Base-by-base conservation (phyloP, 2,113 vertebrate genomes). In the Percina caprodes region DNA sequence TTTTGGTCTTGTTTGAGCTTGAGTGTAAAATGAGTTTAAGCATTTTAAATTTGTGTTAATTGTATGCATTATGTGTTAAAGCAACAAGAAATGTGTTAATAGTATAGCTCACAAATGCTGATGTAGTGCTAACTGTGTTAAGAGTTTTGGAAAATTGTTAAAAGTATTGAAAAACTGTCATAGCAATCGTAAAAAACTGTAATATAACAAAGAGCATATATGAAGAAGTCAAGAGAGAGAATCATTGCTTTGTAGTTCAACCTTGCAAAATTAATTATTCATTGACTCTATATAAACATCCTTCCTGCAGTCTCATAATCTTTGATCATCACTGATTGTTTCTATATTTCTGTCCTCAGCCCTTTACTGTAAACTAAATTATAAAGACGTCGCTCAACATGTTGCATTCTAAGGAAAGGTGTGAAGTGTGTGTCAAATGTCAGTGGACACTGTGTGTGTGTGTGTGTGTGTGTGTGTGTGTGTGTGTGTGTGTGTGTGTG, bases 261-360 rank as follows among this genome's bases (percentile, higher is more conserved):
- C 49, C n/a, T 52, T 68, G 49, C 56, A 33, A 81, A 63, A 80
- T 83, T 0, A 42, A 82, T 86, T 54, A 73, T 86, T 83, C 46
- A 81, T 72, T 30, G 33, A 26, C 55, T 74, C 48, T 59, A 65
- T 80, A 77, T 52, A 80, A 86, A 75, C 61, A 74, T 81, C 71
- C 67, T 74, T 30, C 42, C 71, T 83, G 77, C 42, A 70, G 42
- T 69, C 24, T 30, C 24, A 33, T 65, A 52, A 69, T 61, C 74
- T 84, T 89, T 88, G 77, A 88, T 88, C 79, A 73, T 61, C 52
- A 11, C 72, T 82, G 59, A 88, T 84, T 68, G 52, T 55, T 63
- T 83, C 77, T 62, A 52, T 62, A 12, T 45, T 63, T 88, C 55
- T 33, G 39, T 71, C 80, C 49, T 74, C 66, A 26, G 74, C 48